phyloP scores from a whole-genome alignment of 2,888 invertebrate species.

The Spisula subtruncata region DNA sequence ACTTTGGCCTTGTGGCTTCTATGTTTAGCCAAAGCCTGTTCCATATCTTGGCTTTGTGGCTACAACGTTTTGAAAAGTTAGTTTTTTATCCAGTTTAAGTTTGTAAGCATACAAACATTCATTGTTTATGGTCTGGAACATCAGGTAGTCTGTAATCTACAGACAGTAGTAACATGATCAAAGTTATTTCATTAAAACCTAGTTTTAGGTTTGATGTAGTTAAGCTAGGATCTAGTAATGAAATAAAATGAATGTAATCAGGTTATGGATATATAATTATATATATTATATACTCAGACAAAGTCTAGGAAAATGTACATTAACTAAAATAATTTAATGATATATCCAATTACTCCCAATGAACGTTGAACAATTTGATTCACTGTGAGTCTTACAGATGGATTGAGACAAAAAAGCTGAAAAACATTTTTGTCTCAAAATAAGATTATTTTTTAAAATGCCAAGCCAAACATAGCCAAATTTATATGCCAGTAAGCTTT shows the following conservation, averaged over 20 bases:
- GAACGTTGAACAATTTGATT: not conserved
- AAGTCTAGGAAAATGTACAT: not conserved
- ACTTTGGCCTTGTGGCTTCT: not conserved
- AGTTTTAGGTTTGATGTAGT: not conserved
- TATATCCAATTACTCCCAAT: too few species aligned
- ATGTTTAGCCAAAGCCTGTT: not conserved
- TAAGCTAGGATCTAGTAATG: not conserved
- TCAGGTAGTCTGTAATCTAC: not conserved
- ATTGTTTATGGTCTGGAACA: too few species aligned
- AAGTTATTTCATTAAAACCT: not conserved
- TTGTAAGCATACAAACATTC: too few species aligned
- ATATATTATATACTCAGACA: not conserved
- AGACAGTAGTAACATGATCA: not conserved
- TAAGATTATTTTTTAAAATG: too few species aligned
- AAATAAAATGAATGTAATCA: not conserved
- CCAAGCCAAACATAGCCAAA: too few species aligned
- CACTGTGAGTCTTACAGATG: not conserved
- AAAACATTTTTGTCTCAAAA: not conserved
- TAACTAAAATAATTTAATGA: not conserved
- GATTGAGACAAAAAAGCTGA: not conserved
- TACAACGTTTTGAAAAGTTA: too few species aligned
- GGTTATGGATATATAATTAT: not conserved
- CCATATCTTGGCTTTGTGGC: not conserved
- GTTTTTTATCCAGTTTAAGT: too few species aligned
- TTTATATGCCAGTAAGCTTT: too few species aligned